Conservation (phyloP, 2,888 invertebrate species). For the Netelia melanura region DNA sequence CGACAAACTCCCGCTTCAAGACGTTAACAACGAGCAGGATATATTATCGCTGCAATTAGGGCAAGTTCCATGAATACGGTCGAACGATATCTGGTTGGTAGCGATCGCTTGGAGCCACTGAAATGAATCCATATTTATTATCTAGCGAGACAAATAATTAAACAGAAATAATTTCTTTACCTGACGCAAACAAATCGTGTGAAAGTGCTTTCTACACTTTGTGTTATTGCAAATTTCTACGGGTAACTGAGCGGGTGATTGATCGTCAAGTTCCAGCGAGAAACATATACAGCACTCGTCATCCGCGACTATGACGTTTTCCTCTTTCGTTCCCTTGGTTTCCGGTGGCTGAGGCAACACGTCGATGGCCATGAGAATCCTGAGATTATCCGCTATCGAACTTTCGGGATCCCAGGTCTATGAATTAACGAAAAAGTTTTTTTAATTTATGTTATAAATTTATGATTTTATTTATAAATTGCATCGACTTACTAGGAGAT, state of each 20-base stretch:
- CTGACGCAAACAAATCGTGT: conserved; percentile 78
- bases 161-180: conserved; percentile 67
- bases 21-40: conserved; percentile 74
- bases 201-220: conserved; percentile 80
- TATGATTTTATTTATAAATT: not conserved
- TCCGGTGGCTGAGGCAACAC: conserved; percentile 76
- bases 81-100: conserved; percentile 78
- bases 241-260: conserved; percentile 70
- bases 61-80: conserved; percentile 79
- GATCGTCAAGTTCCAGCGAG: conserved; percentile 74
- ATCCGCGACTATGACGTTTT: conserved; percentile 74
- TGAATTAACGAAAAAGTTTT: conserved; percentile 45
- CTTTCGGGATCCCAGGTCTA: conserved; percentile 79
- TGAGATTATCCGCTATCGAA: conserved; percentile 77
- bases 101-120: conserved; percentile 80
- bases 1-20: conserved; percentile 18
- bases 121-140: conserved; percentile 52
- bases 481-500: conserved; percentile 72
- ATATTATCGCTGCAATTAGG: conserved; percentile 80
- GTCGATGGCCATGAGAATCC: conserved; percentile 75
- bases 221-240: conserved; percentile 80
- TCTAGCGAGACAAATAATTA: not conserved
- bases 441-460: conserved; percentile 16
- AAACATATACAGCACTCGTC: conserved; percentile 83
- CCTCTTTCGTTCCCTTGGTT: conserved; percentile 39